Base-by-base conservation (phyloP, 2,888 invertebrate genomes). In the Tipula unca region DNA sequence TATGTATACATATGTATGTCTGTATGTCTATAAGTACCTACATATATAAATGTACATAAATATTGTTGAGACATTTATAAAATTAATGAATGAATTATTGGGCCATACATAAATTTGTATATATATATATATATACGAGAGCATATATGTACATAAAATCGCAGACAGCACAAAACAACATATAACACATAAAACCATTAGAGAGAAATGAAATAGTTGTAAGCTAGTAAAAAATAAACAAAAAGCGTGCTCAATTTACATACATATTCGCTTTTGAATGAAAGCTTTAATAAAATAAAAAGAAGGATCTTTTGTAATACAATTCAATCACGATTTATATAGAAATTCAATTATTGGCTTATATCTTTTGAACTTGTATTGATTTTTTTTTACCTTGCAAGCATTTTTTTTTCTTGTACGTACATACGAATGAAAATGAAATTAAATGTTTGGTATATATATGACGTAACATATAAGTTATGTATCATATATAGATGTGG, bases 231-330 rank as follows among this genome's bases (percentile, higher is more conserved):
- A 25, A 32, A 25, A 69, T 69, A 69, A 25, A 69, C 69, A 69
- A 69, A 69, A 69, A 69, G 69, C 69, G 69, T 69, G 69, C 69
- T 69, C 69, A 69, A 69, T 69, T 69, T 69, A 69, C 69, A 48
- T 48, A 48, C 17, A 69, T 69, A 69, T 69, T 69, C 69, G 25
- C 8, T 69, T 5, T 69, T 69, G 69, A 69, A 69, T 69, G 69
- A 69, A 69, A 69, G 69, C 69, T 69, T 69, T 25, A 69, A 69
- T 14, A 69, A 69, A 25, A 69, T 25, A 69, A 48, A 48, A 48
- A 69, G 69, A 69, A 69, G 69, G 69, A 69, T 69, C 69, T 69
- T 69, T 69, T 69, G 69, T 69, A 69, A 69, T 69, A 69, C 69
- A 69, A 69, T 69, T 69, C 69, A 69, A 69, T 69, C 69, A 69